Evolutionary conservation across 2,888 invertebrate species (phyloP).

Genomic region (Nymphalis urticae): DNA sequence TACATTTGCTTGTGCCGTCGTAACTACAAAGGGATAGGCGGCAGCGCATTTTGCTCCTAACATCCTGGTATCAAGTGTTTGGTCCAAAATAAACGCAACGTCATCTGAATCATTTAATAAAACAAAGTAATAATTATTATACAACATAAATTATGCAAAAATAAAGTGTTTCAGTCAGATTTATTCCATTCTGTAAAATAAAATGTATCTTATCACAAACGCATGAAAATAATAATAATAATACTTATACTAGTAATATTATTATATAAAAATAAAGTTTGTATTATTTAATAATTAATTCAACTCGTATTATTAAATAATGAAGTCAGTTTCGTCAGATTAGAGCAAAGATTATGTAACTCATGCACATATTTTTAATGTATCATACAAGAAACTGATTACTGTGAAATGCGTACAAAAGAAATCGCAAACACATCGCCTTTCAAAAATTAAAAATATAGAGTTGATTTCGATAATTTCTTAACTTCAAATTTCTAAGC

Average conservation of each 20-base stretch:
- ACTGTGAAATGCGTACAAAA: too few species aligned
- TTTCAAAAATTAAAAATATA: too few species aligned
- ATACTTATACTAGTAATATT: too few species aligned
- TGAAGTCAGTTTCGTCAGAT: not conserved
- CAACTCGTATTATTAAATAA: not conserved
- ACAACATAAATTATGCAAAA: not conserved
- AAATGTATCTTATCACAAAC: not conserved
- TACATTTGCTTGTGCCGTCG: constrained; percentile 41
- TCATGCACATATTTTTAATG: too few species aligned
- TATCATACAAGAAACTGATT: too few species aligned
- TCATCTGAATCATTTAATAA: not conserved
- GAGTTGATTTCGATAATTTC: too few species aligned
- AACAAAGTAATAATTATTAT: not conserved
- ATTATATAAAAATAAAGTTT: too few species aligned
- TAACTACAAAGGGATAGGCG: constrained; percentile 42
- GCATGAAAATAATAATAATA: not conserved
- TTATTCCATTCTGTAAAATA: constrained; percentile 9
- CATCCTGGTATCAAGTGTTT: constrained; percentile 23
- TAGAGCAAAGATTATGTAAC: too few species aligned
- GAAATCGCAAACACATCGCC: too few species aligned
- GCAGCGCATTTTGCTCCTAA: constrained; percentile 35
- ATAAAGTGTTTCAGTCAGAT: not conserved
- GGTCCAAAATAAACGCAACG: constrained; percentile 17
- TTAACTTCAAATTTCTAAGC: too few species aligned
- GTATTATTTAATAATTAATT: not conserved